Conservation (phyloP, 2,888 invertebrate genomes). For the Lasioglossum leucozonium region DNA sequence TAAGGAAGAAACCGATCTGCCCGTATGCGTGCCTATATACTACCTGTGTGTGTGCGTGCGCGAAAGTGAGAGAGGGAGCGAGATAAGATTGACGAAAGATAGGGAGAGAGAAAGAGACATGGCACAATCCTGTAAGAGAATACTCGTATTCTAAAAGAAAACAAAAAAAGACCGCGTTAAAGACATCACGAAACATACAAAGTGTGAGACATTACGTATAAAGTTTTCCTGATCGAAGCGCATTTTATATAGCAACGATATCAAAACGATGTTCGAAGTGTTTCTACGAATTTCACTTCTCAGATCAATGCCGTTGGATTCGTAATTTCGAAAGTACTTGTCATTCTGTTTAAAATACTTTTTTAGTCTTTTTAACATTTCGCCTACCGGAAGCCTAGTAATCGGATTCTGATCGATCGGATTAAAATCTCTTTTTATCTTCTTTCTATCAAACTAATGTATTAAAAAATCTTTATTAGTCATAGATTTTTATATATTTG, state of each 20-base stretch:
- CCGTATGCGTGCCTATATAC: slow-evolving; percentile 35
- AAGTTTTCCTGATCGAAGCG: slow-evolving; percentile 43
- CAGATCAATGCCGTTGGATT: slow-evolving; percentile 8
- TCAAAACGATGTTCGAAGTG: slow-evolving; percentile 48
- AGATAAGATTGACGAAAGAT: slow-evolving; percentile 13
- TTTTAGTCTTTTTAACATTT: neutral
- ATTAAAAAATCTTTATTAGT: neutral
- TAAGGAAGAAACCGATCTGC: slow-evolving; percentile 41
- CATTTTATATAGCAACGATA: slow-evolving; percentile 64
- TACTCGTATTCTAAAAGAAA: slow-evolving; percentile 49
- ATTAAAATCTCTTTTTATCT: neutral
- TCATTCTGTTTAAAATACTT: neutral
- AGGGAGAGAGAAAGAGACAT: slow-evolving; percentile 36
- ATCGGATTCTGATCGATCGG: neutral
- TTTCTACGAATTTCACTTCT: slow-evolving; percentile 25
- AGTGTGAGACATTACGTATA: slow-evolving; percentile 28
- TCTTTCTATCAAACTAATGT: neutral
- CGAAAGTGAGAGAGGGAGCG: slow-evolving; percentile 14
- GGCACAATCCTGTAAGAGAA: slow-evolving; percentile 40
- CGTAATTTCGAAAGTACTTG: slow-evolving; percentile 3
- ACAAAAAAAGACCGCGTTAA: slow-evolving; percentile 30
- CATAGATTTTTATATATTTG: too few species aligned
- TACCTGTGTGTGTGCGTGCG: slow-evolving; percentile 21
- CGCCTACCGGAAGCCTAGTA: neutral
- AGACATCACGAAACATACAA: slow-evolving; percentile 24